These are phyloP conservation scores for Spongilla lacustris DNA, from an alignment of 37 sponge, comb jelly and placozoan species.

Conservation along the genomic window DNA sequence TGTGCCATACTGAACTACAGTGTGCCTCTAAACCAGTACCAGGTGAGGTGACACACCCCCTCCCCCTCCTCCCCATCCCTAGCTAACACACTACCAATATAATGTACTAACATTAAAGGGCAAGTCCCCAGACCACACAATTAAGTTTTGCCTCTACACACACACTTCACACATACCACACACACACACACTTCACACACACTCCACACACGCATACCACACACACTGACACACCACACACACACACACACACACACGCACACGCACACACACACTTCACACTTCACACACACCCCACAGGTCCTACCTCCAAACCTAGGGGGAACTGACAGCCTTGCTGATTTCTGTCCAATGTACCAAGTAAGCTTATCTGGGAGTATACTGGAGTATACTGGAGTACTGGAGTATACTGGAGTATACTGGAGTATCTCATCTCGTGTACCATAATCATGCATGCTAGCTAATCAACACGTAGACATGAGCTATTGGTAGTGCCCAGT, in stretches of 20 bases:
- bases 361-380: slow-evolving; percentile 42
- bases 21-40: not conserved
- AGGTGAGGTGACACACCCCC: not conserved
- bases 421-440: no score
- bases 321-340: not conserved
- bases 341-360: slow-evolving; percentile 55
- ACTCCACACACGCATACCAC: not conserved
- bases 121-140: not conserved
- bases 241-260: not conserved
- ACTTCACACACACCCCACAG: not conserved
- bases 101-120: no score
- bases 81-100: no score
- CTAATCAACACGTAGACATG: no score
- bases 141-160: not conserved
- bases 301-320: not conserved
- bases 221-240: not conserved
- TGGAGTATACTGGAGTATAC: no score
- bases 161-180: not conserved
- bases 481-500: no score
- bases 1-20: slow-evolving; percentile 45
- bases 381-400: no score
- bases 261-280: not conserved
- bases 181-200: not conserved
- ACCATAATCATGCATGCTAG: no score
- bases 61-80: not conserved